Evolutionary conservation across 2,113 vertebrate genomes (phyloP), one percentile per base, ranked within the genome.

Genomic region (Lampris megalopsis): DNA sequence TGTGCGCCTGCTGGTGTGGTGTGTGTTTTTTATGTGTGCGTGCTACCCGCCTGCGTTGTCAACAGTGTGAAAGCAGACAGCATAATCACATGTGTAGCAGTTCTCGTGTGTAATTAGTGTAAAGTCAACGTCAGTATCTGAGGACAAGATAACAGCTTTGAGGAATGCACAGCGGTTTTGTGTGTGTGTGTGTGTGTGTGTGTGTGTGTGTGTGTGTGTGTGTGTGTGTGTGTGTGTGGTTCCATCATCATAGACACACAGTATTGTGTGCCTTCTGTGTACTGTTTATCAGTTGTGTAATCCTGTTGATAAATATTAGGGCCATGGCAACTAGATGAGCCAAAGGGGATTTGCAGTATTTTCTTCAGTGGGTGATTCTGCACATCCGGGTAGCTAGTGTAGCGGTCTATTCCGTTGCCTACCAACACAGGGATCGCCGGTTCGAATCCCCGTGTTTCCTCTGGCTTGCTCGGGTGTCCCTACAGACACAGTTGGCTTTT

Each of bases 41-140:
- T 48, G 57, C 8, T 49, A 56, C 50, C n/a, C 45, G 40, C 10
- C 47, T 69, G 37, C 47, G 49, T 54, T 63, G 57, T 76, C 36
- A 73, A 61, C 60, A 62, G 35, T 60, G 49, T 64, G 9, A 75
- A 24, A 68, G 63, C 70, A 49, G 65, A 41, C 13, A 65, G 52
- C 48, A 53, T 79, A 47, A 77, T 75, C 73, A 68, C 9, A 47
- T 59, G 65, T 71, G 62, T 49, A 42, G 52, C n/a, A 62, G 63
- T 37, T 64, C 59, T 79, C 79, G 77, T 73, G 62, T 75, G 49
- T 71, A 74, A 79, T 74, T 65, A 67, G 68, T 75, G 80, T 57
- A 66, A 75, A 63, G 79, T 72, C 59, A 79, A 42, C 62, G 49
- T 73, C 24, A 77, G 53, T 59, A 42, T 80, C 63, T 76, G 63